Evolutionary conservation across 2,888 invertebrate genomes (phyloP), one percentile per base, ranked within the genome.

Genomic region (Tipula unca): DNA sequence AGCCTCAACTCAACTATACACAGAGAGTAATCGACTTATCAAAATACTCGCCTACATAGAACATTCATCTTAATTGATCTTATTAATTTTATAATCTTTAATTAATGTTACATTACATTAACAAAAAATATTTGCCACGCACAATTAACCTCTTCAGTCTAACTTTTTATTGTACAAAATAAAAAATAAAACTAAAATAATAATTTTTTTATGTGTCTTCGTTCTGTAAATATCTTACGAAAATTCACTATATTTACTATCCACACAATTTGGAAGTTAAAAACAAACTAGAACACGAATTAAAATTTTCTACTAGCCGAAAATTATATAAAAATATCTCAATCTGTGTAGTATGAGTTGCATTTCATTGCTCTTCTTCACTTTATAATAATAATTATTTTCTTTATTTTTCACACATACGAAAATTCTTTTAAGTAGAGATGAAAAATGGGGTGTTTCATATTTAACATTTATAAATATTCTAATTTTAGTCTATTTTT

Each of bases 41-140:
- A 69, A 25, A 69, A 69, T 69, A 69, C 25, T 25, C 69, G 69
- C 69, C 69, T 69, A 69, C 69, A 69, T 25, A n/a, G 4, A n/a
- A 48, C n/a, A 48, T 48, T 48, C 48, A 17, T 48, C 48, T 25
- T 69, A 69, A 69, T 69, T 69, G 69, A 69, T 25, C 69, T 69
- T 69, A 69, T 69, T 69, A 69, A 69, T 69, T 69, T 69, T 69
- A 69, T 69, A 69, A 69, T 69, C 69, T 69, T 69, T 25, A 69
- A 69, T 69, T 69, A 69, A 69, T 25, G 13, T 25, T 69, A 69
- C 25, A 69, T 69, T 69, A 69, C 69, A 69, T 69, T 10, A 69
- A 48, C 0, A 39, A 39, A 35, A 42, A 54, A 20, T 25, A 25
- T 69, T 69, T 69, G 25, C 69, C 69, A 69, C 69, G 69, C 69